Evolutionary conservation across 1,140 invertebrate species (phyloP), one percentile per base, ranked within the genome.

Genomic region (Brachystomella parvula): DNA sequence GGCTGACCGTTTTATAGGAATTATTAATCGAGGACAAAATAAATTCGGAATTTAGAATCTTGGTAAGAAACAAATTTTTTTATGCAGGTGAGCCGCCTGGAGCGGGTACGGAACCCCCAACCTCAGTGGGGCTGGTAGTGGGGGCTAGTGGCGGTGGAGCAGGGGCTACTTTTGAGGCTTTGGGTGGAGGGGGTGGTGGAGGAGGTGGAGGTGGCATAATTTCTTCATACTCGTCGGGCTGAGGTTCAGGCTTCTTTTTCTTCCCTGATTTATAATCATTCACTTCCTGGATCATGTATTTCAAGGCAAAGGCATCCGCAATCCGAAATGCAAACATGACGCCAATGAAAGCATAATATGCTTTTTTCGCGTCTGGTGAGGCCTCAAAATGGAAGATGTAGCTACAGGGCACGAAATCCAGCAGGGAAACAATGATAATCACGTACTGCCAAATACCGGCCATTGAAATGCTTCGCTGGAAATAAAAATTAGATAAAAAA

Each of bases 381-480:
- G 24, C 24, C 21, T 53, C 49, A 24, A 53, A 53, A 24, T 24
- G 12, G 49, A 53, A 53, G 49, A 53, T 53, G 49, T 53, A 53
- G 49, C 9, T 53, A 26, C 9, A 24, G 3, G 49, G 49, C 9
- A 53, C 49, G 24, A 53, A 24, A 26, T 53, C 24, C 15, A 53
- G 49, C 3, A 53, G 6, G 12, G 49, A 17, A 24, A 53, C 24
- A 6, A 53, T 24, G 49, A 26, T 24, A 26, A 53, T 53, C 12
- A 53, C 49, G 49, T 19, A 53, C 12, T 26, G 24, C 49, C 49
- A 53, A 6, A 24, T 24, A 53, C 49, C 12, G 21, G 12, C 9
- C 49, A 53, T 17, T 6, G 9, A 17, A 24, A 19, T 15, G 24
- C 49, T 53, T 9, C 24, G 49, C 49, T 53, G 49, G 24, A 53